Evolutionary conservation across 2,797 vertebrate genomes (phyloP).

Genomic region (Pangasius djambal): DNA sequence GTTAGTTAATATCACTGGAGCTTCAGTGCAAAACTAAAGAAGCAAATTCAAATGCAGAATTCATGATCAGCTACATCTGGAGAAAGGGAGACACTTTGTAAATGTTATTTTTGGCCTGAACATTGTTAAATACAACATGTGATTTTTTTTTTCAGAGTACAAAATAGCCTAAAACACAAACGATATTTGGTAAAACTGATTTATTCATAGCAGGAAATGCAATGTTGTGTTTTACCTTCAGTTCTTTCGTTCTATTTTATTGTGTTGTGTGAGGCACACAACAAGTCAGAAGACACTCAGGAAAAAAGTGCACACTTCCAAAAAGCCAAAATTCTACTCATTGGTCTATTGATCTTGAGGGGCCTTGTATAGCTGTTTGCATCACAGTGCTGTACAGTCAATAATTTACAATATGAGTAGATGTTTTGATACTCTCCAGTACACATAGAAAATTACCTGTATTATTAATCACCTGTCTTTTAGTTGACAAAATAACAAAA

Average conservation of each 20-base stretch:
- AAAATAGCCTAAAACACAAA: not conserved
- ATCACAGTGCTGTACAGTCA: slow-evolving; percentile 4
- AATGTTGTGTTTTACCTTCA: not conserved
- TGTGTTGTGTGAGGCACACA: not conserved
- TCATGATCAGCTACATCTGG: not conserved
- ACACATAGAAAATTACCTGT: not conserved
- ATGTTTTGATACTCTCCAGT: not conserved
- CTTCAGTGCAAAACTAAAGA: not conserved
- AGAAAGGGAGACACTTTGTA: not conserved
- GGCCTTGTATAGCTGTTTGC: slow-evolving; percentile 22
- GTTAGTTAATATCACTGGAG: too few species aligned
- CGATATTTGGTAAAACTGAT: not conserved
- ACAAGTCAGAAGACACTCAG: not conserved
- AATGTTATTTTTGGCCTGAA: not conserved
- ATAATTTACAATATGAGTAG: slow-evolving; percentile 5
- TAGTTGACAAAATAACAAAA: not conserved
- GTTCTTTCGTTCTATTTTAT: not conserved
- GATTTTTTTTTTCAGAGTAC: too few species aligned
- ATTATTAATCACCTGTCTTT: not conserved
- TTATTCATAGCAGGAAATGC: too few species aligned
- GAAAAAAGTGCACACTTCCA: not conserved
- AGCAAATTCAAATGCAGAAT: not conserved
- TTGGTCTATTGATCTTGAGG: slow-evolving; percentile 1
- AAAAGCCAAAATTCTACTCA: not conserved
- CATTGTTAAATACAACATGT: not conserved